phyloP scores from a whole-genome alignment of 2,113 vertebrate species.

The Columba livia region DNA sequence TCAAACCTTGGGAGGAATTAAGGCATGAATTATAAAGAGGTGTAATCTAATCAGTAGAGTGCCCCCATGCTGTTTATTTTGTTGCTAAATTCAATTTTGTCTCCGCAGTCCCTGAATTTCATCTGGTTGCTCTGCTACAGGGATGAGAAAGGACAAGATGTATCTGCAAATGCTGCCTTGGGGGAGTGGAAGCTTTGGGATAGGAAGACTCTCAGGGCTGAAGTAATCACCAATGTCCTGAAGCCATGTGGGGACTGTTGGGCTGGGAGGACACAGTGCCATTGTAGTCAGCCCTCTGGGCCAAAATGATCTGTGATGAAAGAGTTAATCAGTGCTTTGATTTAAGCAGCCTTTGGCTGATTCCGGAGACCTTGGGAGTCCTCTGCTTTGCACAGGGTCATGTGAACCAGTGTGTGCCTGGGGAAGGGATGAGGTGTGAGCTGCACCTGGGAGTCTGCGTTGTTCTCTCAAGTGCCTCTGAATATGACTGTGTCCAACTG shows the following conservation, averaged over 20 bases:
- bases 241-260: not conserved
- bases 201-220: not conserved
- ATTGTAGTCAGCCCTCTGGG: not conserved
- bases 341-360: not conserved
- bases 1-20: constrained; percentile 11
- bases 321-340: not conserved
- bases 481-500: not conserved
- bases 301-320: not conserved
- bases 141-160: not conserved
- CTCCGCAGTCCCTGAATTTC: constrained; percentile 22
- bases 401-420: not conserved
- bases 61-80: constrained; percentile 53
- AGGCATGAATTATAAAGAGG: constrained; percentile 48
- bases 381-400: not conserved
- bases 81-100: constrained; percentile 41
- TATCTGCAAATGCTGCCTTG: not conserved
- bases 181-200: not conserved
- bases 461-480: not conserved
- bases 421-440: not conserved
- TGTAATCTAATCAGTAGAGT: constrained; percentile 16
- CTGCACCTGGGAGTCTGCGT: not conserved
- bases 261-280: not conserved
- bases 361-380: not conserved
- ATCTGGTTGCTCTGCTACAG: not conserved
- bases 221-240: not conserved